These are phyloP conservation scores for Thaleichthys pacificus DNA, from an alignment of 2,797 vertebrate genomes.

Conservation along the genomic window DNA sequence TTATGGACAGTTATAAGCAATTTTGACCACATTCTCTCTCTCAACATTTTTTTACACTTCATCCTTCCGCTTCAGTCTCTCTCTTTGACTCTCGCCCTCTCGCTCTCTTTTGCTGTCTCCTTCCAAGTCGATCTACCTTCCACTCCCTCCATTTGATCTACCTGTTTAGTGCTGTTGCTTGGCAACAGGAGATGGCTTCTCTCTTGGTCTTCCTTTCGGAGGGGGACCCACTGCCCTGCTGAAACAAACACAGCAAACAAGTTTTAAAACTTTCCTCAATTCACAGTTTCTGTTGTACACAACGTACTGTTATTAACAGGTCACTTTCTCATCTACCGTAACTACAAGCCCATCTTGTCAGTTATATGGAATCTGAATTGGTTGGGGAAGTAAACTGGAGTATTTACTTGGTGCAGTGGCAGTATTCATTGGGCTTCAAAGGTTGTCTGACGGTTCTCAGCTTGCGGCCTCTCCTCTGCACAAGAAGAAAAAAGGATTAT, in stretches of 20 bases:
- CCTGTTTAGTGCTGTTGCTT: constrained; percentile 41
- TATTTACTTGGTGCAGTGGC: constrained; percentile 68
- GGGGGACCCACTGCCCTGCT: constrained; percentile 46
- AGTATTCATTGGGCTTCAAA: constrained; percentile 54
- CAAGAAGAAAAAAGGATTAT: background rate
- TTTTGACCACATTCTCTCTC: background rate
- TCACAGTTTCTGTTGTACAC: background rate
- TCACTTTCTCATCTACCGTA: background rate
- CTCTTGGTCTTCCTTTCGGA: constrained; percentile 42
- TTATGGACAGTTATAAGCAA: no score
- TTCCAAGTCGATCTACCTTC: background rate
- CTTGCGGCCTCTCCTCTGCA: constrained; percentile 48
- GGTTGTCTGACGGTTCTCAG: constrained; percentile 42
- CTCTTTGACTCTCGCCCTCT: constrained; percentile 28
- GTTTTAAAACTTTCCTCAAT: constrained; percentile 59
- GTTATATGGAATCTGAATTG: no score
- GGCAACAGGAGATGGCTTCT: constrained; percentile 50
- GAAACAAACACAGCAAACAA: constrained; percentile 57
- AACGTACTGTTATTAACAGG: background rate
- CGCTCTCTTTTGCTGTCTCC: constrained; percentile 34
- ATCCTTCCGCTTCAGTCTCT: constrained; percentile 21
- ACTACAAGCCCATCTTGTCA: background rate
- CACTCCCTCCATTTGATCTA: constrained; percentile 15
- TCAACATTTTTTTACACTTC: background rate
- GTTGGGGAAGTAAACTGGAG: background rate